phyloP scores from a whole-genome alignment of 2,113 vertebrate genomes.

The Gallinago media region DNA sequence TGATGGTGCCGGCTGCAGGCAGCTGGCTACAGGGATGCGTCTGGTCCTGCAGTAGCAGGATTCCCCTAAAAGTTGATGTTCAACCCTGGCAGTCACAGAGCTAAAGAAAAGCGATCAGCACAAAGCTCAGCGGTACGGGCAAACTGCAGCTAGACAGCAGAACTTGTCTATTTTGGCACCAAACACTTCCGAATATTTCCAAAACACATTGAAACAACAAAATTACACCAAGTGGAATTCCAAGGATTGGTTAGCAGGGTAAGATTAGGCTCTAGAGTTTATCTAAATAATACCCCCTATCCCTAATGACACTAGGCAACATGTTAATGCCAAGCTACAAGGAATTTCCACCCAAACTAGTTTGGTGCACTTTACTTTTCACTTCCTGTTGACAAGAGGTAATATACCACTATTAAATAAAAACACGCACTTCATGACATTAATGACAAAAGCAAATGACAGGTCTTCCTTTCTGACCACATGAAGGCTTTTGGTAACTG shows the following conservation, averaged over 20 bases:
- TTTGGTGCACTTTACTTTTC: not conserved
- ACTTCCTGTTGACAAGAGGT: constrained; percentile 20
- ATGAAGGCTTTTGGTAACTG: not conserved
- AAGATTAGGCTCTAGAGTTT: constrained; percentile 1
- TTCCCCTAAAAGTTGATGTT: not conserved
- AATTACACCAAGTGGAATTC: not conserved
- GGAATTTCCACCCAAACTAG: constrained; percentile 22
- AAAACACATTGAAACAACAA: constrained; percentile 21
- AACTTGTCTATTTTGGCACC: not conserved
- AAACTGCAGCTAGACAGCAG: not conserved
- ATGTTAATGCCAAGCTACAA: not conserved
- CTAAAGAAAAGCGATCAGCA: not conserved
- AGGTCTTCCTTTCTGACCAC: not conserved
- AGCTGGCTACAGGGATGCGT: rapidly evolving
- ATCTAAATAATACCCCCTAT: not conserved
- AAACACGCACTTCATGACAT: not conserved
- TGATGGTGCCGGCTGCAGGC: not conserved
- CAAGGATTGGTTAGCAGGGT: not conserved
- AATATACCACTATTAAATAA: constrained; percentile 3
- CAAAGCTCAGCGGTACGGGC: not conserved
- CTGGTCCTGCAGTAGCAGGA: not conserved
- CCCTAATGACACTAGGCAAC: not conserved
- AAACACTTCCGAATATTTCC: constrained; percentile 17
- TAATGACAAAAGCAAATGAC: not conserved
- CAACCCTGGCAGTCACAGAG: not conserved